phyloP scores from a whole-genome alignment of 1,140 invertebrate genomes.

The Metaphire vulgaris region DNA sequence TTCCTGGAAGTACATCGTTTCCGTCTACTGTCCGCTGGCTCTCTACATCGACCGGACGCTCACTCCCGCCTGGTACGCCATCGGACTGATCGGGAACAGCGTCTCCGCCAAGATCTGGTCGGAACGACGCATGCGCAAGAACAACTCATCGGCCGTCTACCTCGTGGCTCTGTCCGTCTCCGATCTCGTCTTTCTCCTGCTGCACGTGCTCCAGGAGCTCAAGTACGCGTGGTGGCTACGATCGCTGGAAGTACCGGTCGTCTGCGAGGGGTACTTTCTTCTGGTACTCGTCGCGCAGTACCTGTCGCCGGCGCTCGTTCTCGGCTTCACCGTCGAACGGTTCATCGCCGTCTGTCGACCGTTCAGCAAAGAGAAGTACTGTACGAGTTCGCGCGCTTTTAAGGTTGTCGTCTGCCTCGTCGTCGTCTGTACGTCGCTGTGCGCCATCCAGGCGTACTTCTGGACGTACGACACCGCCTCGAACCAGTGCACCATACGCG shows the following conservation, averaged over 20 bases:
- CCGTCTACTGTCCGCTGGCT: slow-evolving; percentile 9
- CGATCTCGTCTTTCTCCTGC: slow-evolving; percentile 42
- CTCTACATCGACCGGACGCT: not conserved
- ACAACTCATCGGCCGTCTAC: slow-evolving; percentile 46
- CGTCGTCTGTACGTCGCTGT: slow-evolving; percentile 30
- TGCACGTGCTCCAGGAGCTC: slow-evolving; percentile 41
- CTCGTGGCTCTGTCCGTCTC: slow-evolving; percentile 44
- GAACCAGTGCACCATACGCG: slow-evolving; percentile 31
- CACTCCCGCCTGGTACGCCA: slow-evolving; percentile 14
- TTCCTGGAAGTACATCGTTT: too few species aligned
- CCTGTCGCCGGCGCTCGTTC: slow-evolving; percentile 45
- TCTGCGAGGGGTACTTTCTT: slow-evolving; percentile 42
- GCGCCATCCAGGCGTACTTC: slow-evolving; percentile 43
- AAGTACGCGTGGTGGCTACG: slow-evolving; percentile 35
- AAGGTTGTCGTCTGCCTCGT: slow-evolving; percentile 48
- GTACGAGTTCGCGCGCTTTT: slow-evolving; percentile 65
- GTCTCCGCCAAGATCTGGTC: slow-evolving; percentile 47
- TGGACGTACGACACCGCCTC: slow-evolving; percentile 33
- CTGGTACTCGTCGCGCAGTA: slow-evolving; percentile 43
- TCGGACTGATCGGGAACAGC: slow-evolving; percentile 47
- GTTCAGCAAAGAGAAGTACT: slow-evolving; percentile 79
- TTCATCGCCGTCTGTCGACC: slow-evolving; percentile 94
- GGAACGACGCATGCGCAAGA: slow-evolving; percentile 39
- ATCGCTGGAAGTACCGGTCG: slow-evolving; percentile 35
- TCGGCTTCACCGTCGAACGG: slow-evolving; percentile 83